These are phyloP conservation scores for Malaclemys terrapin DNA, from an alignment of 2,113 vertebrate species.

Conservation along the genomic window DNA sequence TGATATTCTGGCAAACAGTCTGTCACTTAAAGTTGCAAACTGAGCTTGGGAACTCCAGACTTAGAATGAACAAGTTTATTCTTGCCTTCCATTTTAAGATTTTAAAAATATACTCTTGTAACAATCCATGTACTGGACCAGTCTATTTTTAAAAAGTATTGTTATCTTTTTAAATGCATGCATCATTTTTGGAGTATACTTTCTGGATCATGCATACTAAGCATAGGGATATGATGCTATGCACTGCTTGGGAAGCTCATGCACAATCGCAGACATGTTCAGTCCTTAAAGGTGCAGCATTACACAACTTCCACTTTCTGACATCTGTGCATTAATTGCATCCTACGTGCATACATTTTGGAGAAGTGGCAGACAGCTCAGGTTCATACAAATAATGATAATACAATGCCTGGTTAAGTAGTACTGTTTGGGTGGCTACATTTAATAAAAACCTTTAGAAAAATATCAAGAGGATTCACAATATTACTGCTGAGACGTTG, in stretches of 20 bases:
- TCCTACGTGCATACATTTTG: neutral
- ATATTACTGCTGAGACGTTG: neutral
- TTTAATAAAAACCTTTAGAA: neutral
- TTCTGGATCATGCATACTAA: neutral
- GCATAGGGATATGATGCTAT: neutral
- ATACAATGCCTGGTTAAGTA: neutral
- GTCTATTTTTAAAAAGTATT: neutral
- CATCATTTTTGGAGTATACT: neutral
- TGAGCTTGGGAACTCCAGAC: neutral
- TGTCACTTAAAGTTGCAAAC: conserved; percentile 26
- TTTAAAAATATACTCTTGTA: neutral
- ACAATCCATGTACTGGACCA: neutral
- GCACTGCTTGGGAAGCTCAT: neutral
- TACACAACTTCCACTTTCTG: neutral
- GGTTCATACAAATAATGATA: neutral
- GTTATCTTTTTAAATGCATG: neutral
- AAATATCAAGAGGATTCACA: neutral
- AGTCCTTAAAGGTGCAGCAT: neutral
- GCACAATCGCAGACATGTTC: neutral
- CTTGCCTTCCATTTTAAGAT: neutral
- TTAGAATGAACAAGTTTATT: neutral
- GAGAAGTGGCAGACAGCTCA: neutral
- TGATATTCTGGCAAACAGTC: neutral
- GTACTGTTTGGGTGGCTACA: neutral
- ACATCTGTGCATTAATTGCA: neutral